These are phyloP conservation scores for Ariopsis seemanni DNA, from an alignment of 2,113 vertebrate genomes.

Conservation along the genomic window DNA sequence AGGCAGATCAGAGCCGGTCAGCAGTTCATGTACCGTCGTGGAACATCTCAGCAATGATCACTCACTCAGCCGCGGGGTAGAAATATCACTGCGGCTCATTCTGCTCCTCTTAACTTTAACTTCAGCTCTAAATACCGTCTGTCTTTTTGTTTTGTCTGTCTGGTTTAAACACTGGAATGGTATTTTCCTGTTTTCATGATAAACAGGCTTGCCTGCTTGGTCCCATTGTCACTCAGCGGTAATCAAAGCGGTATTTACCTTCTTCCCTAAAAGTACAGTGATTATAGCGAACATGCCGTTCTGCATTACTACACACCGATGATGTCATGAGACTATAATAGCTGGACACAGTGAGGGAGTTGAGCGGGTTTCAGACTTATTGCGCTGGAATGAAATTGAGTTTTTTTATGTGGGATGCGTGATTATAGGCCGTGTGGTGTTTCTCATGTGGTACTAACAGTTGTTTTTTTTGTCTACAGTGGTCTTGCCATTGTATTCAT, in stretches of 20 bases:
- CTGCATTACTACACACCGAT: constrained; percentile 62
- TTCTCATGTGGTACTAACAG: background rate
- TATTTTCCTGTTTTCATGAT: constrained; percentile 9
- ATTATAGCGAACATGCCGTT: constrained; percentile 70
- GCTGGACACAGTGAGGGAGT: constrained; percentile 66
- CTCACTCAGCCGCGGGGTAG: background rate
- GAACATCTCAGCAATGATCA: background rate
- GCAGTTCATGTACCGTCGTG: background rate
- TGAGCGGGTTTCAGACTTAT: constrained; percentile 51
- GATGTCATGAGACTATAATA: constrained; percentile 68
- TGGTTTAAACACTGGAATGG: background rate
- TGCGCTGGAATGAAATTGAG: constrained; percentile 51
- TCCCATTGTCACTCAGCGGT: background rate
- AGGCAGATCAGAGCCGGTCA: background rate
- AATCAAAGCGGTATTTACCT: constrained; percentile 56
- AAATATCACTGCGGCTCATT: background rate
- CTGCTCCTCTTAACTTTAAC: background rate
- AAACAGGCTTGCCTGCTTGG: constrained; percentile 4
- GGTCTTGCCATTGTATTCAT: constrained; percentile 6
- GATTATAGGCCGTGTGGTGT: constrained; percentile 16
- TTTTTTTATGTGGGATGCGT: constrained; percentile 37
- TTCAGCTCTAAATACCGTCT: background rate
- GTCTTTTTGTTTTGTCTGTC: constrained; percentile 6
- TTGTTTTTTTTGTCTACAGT: constrained; percentile 6
- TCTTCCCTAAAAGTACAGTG: constrained; percentile 59